phyloP scores from a whole-genome alignment of 2,888 invertebrate genomes.

The Temnothorax rugatulus region DNA sequence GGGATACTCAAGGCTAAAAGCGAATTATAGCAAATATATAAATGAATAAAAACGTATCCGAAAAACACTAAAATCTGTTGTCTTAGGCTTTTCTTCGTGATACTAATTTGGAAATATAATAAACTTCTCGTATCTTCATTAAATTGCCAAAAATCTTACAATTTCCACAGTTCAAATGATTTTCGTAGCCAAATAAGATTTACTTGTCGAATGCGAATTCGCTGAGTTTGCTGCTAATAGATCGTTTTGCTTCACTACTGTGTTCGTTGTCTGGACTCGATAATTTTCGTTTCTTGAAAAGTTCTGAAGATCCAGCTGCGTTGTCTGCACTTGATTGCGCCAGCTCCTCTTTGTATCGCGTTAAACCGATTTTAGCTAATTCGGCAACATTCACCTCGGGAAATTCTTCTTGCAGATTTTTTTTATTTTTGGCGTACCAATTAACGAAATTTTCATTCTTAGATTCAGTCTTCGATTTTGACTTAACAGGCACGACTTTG shows the following conservation, averaged over 20 bases:
- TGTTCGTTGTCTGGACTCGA: conserved; percentile 67
- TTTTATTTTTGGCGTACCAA: conserved; percentile 89
- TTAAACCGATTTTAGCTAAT: conserved; percentile 88
- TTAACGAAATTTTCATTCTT: conserved; percentile 88
- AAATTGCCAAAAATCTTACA: background rate
- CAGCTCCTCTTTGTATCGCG: conserved; percentile 86
- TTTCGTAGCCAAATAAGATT: conserved; percentile 38
- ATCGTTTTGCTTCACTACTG: conserved; percentile 76
- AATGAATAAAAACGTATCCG: background rate
- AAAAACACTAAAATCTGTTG: background rate
- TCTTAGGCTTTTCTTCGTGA: background rate
- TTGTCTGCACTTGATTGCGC: conserved; percentile 53
- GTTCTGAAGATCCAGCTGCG: conserved; percentile 61
- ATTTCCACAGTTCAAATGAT: background rate
- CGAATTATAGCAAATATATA: too few species aligned
- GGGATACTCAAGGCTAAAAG: background rate
- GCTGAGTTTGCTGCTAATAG: conserved; percentile 75
- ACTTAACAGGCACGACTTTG: conserved; percentile 67
- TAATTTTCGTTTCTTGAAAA: conserved; percentile 79
- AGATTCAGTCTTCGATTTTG: conserved; percentile 75
- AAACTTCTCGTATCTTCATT: background rate
- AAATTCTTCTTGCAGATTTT: conserved; percentile 87
- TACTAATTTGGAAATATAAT: background rate
- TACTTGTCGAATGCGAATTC: conserved; percentile 77
- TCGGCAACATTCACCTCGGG: conserved; percentile 88